phyloP scores from a whole-genome alignment of 2,797 vertebrate genomes.

The Channallabes apus region DNA sequence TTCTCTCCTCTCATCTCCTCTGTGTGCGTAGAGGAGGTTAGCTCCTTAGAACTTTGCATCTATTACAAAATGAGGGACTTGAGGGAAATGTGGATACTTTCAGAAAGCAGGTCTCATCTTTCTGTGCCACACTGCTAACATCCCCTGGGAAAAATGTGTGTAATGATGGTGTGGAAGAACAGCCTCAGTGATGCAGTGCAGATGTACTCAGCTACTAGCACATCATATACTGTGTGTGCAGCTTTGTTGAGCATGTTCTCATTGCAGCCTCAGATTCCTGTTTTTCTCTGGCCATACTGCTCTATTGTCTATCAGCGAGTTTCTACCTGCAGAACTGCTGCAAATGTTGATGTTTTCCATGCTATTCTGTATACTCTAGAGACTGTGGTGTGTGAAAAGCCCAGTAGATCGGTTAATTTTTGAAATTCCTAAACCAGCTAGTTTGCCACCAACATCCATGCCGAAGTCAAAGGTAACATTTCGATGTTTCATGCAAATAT shows the following conservation, averaged over 20 bases:
- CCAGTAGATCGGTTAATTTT: background rate
- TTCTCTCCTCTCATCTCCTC: background rate
- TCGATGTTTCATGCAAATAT: background rate
- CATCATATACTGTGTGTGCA: background rate
- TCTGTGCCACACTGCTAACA: background rate
- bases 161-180: constrained; percentile 7
- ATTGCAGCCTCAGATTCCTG: background rate
- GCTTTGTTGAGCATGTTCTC: background rate
- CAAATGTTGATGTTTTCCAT: no score
- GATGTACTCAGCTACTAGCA: no score
- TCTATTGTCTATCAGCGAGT: background rate
- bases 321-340: no score
- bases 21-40: background rate
- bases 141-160: background rate
- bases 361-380: no score
- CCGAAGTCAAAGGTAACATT: background rate
- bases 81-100: background rate
- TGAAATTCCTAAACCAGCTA: background rate
- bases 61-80: background rate
- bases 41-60: constrained; percentile 2
- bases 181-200: background rate
- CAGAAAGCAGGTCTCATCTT: background rate
- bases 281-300: background rate
- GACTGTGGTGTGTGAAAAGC: no score
- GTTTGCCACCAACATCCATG: background rate